Evolutionary conservation across 2,888 invertebrate species (phyloP).

Genomic region (Drosophila dives): DNA sequence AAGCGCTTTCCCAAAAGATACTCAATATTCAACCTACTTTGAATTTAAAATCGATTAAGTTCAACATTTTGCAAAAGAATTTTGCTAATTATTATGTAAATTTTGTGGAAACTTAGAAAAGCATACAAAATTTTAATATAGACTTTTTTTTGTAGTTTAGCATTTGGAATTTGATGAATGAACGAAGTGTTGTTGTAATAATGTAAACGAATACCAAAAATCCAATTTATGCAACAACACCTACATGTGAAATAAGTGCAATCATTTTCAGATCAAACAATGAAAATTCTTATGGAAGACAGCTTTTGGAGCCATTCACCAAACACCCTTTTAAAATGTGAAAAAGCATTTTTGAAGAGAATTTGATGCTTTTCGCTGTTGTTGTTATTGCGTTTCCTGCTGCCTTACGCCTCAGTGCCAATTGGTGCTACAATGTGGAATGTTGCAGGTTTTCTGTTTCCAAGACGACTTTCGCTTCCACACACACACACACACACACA

Average conservation of each 20-base stretch:
- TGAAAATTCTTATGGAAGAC: slow-evolving; percentile 1
- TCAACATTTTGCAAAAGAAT: neutral
- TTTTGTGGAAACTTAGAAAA: neutral
- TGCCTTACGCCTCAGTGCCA: slow-evolving; percentile 51
- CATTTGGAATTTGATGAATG: neutral
- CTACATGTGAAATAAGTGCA: neutral
- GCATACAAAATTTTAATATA: neutral
- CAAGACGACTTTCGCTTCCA: slow-evolving; percentile 41
- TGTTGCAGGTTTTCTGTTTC: slow-evolving; percentile 48
- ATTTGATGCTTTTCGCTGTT: slow-evolving; percentile 12
- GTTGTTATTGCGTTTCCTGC: slow-evolving; percentile 19
- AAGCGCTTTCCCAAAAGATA: neutral
- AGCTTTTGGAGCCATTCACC: neutral
- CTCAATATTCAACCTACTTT: neutral
- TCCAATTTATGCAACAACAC: neutral
- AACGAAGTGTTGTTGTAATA: neutral
- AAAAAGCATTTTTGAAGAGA: slow-evolving; percentile 35
- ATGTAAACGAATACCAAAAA: neutral
- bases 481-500: slow-evolving; percentile 13
- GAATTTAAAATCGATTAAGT: neutral
- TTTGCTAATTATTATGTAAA: neutral
- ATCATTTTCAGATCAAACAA: slow-evolving; percentile 14
- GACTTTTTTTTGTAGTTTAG: neutral
- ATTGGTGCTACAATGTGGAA: slow-evolving; percentile 41
- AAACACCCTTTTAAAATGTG: slow-evolving; percentile 10